phyloP scores from a whole-genome alignment of 2,113 vertebrate genomes.

The Octodon degus region DNA sequence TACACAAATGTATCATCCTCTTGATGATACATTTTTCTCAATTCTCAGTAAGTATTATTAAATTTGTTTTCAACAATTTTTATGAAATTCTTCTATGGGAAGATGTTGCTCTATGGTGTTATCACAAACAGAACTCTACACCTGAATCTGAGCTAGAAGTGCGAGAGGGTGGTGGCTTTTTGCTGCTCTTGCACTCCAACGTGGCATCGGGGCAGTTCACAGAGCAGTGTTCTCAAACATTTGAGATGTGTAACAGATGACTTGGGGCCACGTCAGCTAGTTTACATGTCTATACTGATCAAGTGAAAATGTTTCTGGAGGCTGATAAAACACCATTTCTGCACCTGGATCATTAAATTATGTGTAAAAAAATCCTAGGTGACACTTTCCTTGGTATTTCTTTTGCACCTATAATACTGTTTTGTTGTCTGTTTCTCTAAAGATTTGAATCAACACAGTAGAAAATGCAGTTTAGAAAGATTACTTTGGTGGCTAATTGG shows the following conservation, averaged over 20 bases:
- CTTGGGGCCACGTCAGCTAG: neutral
- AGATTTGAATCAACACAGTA: neutral
- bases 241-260: neutral
- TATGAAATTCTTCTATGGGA: constrained; percentile 74
- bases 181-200: neutral
- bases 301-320: neutral
- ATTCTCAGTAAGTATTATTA: constrained; percentile 78
- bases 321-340: neutral
- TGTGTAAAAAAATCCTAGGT: neutral
- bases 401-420: constrained; percentile 2
- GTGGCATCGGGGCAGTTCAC: neutral
- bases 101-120: constrained; percentile 62
- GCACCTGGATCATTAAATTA: constrained; percentile 4
- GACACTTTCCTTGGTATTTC: neutral
- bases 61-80: constrained; percentile 76
- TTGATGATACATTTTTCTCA: constrained; percentile 66
- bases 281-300: neutral
- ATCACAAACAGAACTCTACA: neutral
- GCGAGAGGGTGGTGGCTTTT: neutral
- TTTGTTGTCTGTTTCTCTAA: constrained; percentile 39
- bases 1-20: constrained; percentile 16
- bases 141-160: neutral
- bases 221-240: neutral
- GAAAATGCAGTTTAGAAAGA: constrained; percentile 52
- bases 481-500: constrained; percentile 14